A percentile compares a stretch with the other conserved stretches of the same genome.
Evolutionary conservation across 2,888 invertebrate species (phyloP).

Genomic region (Diaphora mendica): DNA sequence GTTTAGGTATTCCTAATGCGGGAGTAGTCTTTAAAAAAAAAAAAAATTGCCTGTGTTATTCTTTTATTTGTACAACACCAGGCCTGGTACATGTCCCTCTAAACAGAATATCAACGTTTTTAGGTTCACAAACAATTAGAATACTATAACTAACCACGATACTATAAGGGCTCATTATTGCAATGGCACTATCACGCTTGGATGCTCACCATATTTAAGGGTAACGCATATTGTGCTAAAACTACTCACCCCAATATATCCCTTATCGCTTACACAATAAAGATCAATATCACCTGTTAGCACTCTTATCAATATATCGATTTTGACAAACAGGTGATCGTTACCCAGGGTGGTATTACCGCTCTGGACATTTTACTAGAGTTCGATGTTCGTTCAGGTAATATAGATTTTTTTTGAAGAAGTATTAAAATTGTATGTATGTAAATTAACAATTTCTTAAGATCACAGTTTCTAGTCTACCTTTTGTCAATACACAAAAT

Average conservation of each 20-base stretch:
- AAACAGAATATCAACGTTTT: background rate
- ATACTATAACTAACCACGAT: background rate
- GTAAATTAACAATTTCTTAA: too few species aligned
- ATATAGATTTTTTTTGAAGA: background rate
- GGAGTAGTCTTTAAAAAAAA: too few species aligned
- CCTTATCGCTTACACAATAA: background rate
- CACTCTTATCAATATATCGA: slow-evolving; percentile 58
- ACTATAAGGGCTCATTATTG: slow-evolving; percentile 19
- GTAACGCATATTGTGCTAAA: slow-evolving; percentile 39
- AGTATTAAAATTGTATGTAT: background rate
- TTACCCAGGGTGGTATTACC: slow-evolving; percentile 54
- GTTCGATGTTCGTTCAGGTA: slow-evolving; percentile 42
- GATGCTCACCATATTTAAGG: slow-evolving; percentile 53
- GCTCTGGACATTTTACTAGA: slow-evolving; percentile 12
- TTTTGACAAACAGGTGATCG: slow-evolving; percentile 51
- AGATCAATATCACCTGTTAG: slow-evolving; percentile 32
- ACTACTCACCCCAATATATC: slow-evolving; percentile 21
- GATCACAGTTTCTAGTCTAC: too few species aligned
- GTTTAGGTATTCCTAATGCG: too few species aligned
- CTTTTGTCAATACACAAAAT: too few species aligned
- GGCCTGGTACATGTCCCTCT: background rate
- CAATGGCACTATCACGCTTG: slow-evolving; percentile 56
- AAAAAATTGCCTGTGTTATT: background rate
- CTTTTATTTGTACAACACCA: background rate
- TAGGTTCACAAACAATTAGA: background rate